Conservation (phyloP, 2,797 vertebrate species). For the Arrhamphus sclerolepis region DNA sequence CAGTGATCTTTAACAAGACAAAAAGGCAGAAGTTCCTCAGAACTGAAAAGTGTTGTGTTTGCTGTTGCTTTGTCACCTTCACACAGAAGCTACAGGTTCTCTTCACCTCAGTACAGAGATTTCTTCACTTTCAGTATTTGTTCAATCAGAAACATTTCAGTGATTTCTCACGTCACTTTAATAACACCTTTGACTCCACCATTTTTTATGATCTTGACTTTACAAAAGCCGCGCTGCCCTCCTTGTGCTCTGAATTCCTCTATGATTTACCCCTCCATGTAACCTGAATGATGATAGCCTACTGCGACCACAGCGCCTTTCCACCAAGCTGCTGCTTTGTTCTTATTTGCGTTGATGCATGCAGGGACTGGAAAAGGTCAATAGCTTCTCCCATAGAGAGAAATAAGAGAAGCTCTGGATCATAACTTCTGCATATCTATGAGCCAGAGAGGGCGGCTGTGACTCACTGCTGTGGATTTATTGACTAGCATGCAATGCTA, state of each 20-base stretch:
- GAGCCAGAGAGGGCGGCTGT: constrained; percentile 32
- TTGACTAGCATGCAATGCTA: constrained; percentile 45
- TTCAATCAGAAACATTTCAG: constrained; percentile 7
- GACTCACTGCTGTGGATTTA: constrained; percentile 56
- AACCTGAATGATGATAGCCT: constrained; percentile 43
- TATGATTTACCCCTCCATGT: constrained; percentile 23
- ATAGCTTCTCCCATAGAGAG: constrained; percentile 42
- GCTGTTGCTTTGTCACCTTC: not conserved
- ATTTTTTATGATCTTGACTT: constrained; percentile 36
- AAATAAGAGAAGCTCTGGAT: constrained; percentile 57
- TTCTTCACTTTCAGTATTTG: constrained; percentile 6
- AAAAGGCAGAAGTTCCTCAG: constrained; percentile 3
- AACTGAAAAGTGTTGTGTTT: constrained; percentile 11
- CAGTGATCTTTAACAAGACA: too few relatives aligned
- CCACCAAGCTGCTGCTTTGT: constrained; percentile 50
- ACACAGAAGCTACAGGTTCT: not conserved
- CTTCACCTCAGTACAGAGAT: not conserved
- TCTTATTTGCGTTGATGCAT: constrained; percentile 65
- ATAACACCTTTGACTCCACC: constrained; percentile 25
- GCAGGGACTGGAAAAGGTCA: constrained; percentile 65
- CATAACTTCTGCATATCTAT: constrained; percentile 65
- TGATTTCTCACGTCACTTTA: constrained; percentile 32
- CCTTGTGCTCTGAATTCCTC: constrained; percentile 10
- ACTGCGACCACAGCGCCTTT: constrained; percentile 25
- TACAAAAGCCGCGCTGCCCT: constrained; percentile 3